Evolutionary conservation across 2,888 invertebrate genomes (phyloP), one percentile per base, ranked within the genome.

Genomic region (Bhutanitis thaidina): DNA sequence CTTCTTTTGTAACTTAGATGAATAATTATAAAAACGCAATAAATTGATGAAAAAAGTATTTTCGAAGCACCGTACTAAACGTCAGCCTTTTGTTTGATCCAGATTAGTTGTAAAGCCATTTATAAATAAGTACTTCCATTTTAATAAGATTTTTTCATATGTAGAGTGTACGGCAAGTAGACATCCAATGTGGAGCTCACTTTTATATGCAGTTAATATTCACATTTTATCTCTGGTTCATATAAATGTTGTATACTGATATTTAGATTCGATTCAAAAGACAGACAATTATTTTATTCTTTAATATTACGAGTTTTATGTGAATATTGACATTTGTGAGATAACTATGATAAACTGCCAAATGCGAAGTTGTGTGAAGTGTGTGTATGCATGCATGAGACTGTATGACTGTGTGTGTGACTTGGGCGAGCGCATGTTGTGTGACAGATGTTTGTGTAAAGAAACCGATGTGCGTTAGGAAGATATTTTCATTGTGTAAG

Each of bases 51-150:
- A 78, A 69, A 73, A 77, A 75, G 73, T 76, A 77, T 79, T 73
- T 77, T 74, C 71, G 72, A 77, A 77, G 81, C 83, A 83, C 83
- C 73, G 63, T 74, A 69, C 67, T 71, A 71, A 77, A 78, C 72
- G 86, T 86, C 85, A 81, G 84, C 87, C 87, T 84, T 86, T 85
- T 40, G 37, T 71, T 80, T 79, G 76, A 85, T 75, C 80, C 78
- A 80, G 77, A 80, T 85, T 86, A 85, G 78, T 84, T 80, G 66
- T 81, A 61, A 69, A 75, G 76, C 69, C 71, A 71, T 76, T 73
- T 77, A 75, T 50, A 79, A 74, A 71, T 83, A 84, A 85, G 85
- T 88, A 89, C 88, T 89, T 88, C 88, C 88, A 89, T 84, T 88
- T 84, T 83, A 78, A 72, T 86, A 85, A 85, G 80, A 77, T 76